Conservation (phyloP, 2,888 invertebrate genomes). For the Drosophila vallismaia region DNA sequence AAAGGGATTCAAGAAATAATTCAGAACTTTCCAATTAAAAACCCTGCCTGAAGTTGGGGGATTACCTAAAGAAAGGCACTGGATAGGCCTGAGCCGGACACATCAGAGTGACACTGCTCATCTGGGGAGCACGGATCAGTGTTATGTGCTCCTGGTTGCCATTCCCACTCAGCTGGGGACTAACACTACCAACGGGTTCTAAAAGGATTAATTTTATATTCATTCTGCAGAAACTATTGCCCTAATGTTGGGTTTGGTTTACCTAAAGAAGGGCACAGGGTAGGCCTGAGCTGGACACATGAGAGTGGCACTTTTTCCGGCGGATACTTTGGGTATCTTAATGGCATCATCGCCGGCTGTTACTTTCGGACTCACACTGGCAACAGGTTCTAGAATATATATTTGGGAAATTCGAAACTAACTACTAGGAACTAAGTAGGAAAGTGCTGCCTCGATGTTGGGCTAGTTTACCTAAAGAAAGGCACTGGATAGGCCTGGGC, state of each 20-base stretch:
- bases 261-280: constrained; percentile 90
- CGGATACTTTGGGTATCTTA: constrained; percentile 82
- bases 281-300: constrained; percentile 91
- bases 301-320: constrained; percentile 86
- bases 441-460: constrained; percentile 50
- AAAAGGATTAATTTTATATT: constrained; percentile 19
- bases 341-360: constrained; percentile 87
- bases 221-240: constrained; percentile 74
- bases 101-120: constrained; percentile 86
- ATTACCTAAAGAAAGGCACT: constrained; percentile 88
- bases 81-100: constrained; percentile 91
- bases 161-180: constrained; percentile 87
- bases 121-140: constrained; percentile 84
- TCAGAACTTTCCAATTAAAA: neutral
- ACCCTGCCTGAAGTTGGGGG: constrained; percentile 45
- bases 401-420: constrained; percentile 8
- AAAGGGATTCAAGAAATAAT: constrained; percentile 5
- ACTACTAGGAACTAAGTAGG: neutral
- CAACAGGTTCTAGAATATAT: constrained; percentile 84
- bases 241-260: constrained; percentile 67
- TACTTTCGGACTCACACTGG: constrained; percentile 87
- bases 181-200: constrained; percentile 86
- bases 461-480: constrained; percentile 87
- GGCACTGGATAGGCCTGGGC: constrained; percentile 89
- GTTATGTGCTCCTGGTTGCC: constrained; percentile 86